These are phyloP conservation scores for Nasonia vitripennis DNA, from an alignment of 1,140 invertebrate species.

Conservation along the genomic window DNA sequence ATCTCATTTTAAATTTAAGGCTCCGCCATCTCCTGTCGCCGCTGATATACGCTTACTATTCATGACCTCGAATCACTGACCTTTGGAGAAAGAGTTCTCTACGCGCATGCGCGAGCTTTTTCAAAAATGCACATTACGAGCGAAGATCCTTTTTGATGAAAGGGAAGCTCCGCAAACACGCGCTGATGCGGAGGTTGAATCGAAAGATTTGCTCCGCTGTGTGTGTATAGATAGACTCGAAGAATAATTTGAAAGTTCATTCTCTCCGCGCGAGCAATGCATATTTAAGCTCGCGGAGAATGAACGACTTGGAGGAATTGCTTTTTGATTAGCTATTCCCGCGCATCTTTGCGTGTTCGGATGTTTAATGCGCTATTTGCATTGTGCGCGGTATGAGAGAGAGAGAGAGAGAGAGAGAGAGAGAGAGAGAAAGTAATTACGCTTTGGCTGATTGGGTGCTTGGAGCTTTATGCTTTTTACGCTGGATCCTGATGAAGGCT, in stretches of 20 bases:
- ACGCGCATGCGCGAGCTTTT: background rate
- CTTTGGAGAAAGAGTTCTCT: background rate
- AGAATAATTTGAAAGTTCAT: constrained; percentile 19
- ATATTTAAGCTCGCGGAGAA: background rate
- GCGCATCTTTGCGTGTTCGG: background rate
- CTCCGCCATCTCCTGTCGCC: too few relatives aligned
- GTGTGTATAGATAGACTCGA: background rate
- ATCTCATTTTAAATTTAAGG: background rate
- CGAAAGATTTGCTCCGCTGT: background rate
- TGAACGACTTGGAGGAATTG: background rate
- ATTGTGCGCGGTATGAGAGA: background rate
- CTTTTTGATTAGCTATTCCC: background rate
- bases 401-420: background rate
- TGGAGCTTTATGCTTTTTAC: background rate
- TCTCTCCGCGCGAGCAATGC: background rate
- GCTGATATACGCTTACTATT: background rate
- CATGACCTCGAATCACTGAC: background rate
- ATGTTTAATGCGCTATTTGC: background rate
- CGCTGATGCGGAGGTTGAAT: background rate
- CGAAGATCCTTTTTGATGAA: background rate
- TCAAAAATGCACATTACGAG: background rate
- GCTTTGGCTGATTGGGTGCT: background rate
- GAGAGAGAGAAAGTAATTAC: background rate
- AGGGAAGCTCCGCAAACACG: constrained; percentile 14
- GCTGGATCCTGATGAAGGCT: background rate